phyloP scores from a whole-genome alignment of 2,888 invertebrate species.

The Acanthococcus lagerstroemiae region DNA sequence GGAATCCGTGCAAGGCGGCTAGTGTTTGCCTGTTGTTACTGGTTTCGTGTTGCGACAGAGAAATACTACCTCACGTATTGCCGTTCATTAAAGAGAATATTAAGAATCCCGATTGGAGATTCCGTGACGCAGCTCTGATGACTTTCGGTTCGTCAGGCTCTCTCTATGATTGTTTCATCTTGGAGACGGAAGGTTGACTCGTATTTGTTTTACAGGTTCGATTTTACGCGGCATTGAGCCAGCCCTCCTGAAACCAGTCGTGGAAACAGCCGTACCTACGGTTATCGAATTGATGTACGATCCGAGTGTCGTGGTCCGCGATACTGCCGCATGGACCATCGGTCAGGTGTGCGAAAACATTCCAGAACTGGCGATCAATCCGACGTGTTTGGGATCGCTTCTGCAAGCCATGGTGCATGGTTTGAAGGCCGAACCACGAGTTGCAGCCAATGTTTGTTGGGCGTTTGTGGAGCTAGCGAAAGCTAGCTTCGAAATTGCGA shows the following conservation, averaged over 20 bases:
- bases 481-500: slow-evolving; percentile 77
- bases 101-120: slow-evolving; percentile 81
- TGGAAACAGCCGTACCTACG: slow-evolving; percentile 93
- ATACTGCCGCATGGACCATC: slow-evolving; percentile 97
- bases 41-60: slow-evolving; percentile 94
- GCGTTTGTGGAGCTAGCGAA: slow-evolving; percentile 93
- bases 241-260: slow-evolving; percentile 73
- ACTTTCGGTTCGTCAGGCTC: slow-evolving; percentile 74
- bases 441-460: slow-evolving; percentile 99
- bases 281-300: slow-evolving; percentile 92
- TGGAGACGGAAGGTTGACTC: background rate
- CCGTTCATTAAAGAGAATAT: slow-evolving; percentile 95
- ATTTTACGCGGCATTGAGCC: slow-evolving; percentile 84
- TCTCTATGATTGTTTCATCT: background rate
- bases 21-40: slow-evolving; percentile 97
- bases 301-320: slow-evolving; percentile 81
- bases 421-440: slow-evolving; percentile 84
- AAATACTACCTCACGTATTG: slow-evolving; percentile 86
- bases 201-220: slow-evolving; percentile 39
- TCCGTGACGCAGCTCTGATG: slow-evolving; percentile 94
- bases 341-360: slow-evolving; percentile 95
- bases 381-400: slow-evolving; percentile 62
- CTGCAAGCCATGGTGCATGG: slow-evolving; percentile 74
- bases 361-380: slow-evolving; percentile 83
- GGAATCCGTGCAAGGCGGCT: slow-evolving; percentile 99